Evolutionary conservation across 2,113 vertebrate genomes (phyloP).

Genomic region (Sylvilagus bachmani): DNA sequence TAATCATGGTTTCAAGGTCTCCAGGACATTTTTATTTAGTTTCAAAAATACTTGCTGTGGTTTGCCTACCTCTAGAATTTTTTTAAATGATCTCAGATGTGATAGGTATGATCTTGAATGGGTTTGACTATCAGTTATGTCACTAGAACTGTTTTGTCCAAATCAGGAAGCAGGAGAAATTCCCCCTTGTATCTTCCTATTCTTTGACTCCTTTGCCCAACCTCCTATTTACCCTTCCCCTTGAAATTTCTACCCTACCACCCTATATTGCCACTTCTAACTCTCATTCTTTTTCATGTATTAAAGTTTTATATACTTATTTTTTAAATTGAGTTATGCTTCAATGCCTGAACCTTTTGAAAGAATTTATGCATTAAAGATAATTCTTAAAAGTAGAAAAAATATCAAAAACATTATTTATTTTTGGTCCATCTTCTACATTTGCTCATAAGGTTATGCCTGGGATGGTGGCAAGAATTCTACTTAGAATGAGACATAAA

Average conservation of each 20-base stretch:
- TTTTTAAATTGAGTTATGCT: not conserved
- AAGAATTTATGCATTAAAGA: not conserved
- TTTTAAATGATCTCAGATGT: too few relatives aligned
- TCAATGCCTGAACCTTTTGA: not conserved
- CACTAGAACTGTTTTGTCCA: not conserved
- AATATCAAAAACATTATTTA: slow-evolving; percentile 26
- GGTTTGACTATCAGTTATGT: not conserved
- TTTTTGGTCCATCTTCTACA: not conserved
- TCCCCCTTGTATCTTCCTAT: not conserved
- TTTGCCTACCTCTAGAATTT: not conserved
- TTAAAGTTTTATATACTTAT: not conserved
- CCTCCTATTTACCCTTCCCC: fast-evolving
- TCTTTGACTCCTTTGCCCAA: not conserved
- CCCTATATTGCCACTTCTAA: not conserved
- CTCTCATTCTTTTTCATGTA: not conserved
- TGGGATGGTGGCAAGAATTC: not conserved
- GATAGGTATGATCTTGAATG: not conserved
- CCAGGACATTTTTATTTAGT: not conserved
- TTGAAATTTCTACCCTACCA: not conserved
- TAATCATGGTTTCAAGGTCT: not conserved
- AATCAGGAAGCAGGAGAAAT: not conserved
- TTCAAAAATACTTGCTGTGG: not conserved
- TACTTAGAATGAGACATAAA: not conserved
- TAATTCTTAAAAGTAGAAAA: not conserved
- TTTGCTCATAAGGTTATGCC: not conserved